Evolutionary conservation across 2,113 vertebrate genomes (phyloP), one percentile per base, ranked within the genome.

Genomic region (Triplophysa tibetana): DNA sequence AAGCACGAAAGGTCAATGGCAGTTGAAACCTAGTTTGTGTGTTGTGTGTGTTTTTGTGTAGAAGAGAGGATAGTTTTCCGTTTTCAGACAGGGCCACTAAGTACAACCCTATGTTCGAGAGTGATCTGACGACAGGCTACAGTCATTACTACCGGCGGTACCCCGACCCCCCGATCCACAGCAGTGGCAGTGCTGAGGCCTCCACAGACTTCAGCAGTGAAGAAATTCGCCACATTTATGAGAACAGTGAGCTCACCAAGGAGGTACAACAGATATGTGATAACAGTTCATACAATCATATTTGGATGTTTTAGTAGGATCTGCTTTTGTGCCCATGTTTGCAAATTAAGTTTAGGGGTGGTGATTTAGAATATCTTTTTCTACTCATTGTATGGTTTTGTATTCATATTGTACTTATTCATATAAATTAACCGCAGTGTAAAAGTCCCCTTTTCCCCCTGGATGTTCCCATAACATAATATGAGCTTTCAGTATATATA

Each of bases 161-260:
- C 77, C 93, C 95, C 1, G 95, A 93, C 64, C 87, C 86, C 8
- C 92, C 94, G 0, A 88, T 93, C 75, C 93, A 92, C 85, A 94
- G 95, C 86, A 95, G 94, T 8, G 91, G 93, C 85, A 94, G 94
- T 9, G 92, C 90, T 2, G 96, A 97, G 85, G 91, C 92, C 82
- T 95, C 96, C 87, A 93, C 94, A 8, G 96, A 95, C 85, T 95
- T 96, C 92, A 97, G 95, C 91, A 97, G 94, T 68, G 96, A 98
- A 83, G 97, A 98, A 90, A 96, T 98, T 86, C 92, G 91, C 68
- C 96, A 98, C 86, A 96, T 98, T 88, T 97, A 97, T 82, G 95
- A 99, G 89, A 94, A 95, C 89, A 97, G 90, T 56, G 94, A 94
- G 87, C 94, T 99, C 88, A 97, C 95, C 80, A 95, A 94, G 85